Percentiles rank a stretch among this genome's conserved stretches.
Conservation (phyloP, 2,888 invertebrate genomes). For the Ceratothoa steindachneri region DNA sequence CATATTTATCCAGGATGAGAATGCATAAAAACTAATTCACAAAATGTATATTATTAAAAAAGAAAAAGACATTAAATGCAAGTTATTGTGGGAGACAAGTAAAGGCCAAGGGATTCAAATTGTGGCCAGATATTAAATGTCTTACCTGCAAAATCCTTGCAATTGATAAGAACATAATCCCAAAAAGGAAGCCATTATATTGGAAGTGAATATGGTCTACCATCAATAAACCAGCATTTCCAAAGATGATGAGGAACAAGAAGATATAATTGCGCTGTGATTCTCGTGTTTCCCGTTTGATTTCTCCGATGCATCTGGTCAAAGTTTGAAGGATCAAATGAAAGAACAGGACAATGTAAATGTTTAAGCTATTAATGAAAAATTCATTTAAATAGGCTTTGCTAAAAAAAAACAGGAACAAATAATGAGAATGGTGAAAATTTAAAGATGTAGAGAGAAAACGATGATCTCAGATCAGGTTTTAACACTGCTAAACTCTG, state of each 20-base stretch:
- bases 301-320: constrained; percentile 14
- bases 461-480: no score
- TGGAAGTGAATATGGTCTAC: constrained; percentile 98
- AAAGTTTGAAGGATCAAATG: not conserved
- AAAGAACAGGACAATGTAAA: not conserved
- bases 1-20: no score
- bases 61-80: no score
- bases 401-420: not conserved
- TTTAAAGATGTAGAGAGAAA: not conserved
- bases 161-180: constrained; percentile 74
- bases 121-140: no score
- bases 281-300: not conserved
- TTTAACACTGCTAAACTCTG: no score
- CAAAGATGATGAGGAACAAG: constrained; percentile 53
- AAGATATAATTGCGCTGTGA: not conserved
- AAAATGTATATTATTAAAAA: no score
- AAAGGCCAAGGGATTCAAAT: no score
- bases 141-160: constrained; percentile 65
- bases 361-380: not conserved
- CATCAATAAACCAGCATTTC: constrained; percentile 81
- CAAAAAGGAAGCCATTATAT: constrained; percentile 94
- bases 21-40: no score
- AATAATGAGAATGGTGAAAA: not conserved
- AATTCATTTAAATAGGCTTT: not conserved
- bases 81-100: no score